Percentiles rank a stretch among this genome's conserved stretches.
These are phyloP conservation scores for Drosophila koepferae DNA, from an alignment of 2,888 invertebrate species.

Conservation along the genomic window DNA sequence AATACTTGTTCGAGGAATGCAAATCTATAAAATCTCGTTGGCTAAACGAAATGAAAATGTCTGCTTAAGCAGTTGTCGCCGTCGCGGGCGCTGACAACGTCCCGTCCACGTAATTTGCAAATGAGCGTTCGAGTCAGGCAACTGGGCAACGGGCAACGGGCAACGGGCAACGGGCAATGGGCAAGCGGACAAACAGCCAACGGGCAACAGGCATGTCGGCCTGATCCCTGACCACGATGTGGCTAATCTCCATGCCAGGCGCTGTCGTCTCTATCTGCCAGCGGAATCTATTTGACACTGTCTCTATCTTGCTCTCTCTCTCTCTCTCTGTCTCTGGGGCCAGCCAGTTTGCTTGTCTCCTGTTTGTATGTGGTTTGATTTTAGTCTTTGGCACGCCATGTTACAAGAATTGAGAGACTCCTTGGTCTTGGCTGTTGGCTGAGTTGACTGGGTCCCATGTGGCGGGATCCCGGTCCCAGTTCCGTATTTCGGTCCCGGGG, in stretches of 20 bases:
- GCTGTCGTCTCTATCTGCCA: slow-evolving; percentile 69
- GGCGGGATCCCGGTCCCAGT: slow-evolving; percentile 1
- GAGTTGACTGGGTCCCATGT: background rate
- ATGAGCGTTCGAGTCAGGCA: slow-evolving; percentile 49
- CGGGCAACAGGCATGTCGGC: slow-evolving; percentile 17
- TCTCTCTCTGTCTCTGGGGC: background rate
- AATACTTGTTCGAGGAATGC: slow-evolving; percentile 50
- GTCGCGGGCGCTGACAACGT: slow-evolving; percentile 62
- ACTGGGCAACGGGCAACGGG: background rate
- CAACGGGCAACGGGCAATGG: background rate
- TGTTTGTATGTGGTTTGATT: slow-evolving; percentile 65
- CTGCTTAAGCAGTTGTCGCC: slow-evolving; percentile 49
- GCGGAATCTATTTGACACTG: slow-evolving; percentile 79
- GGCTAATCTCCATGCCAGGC: slow-evolving; percentile 66
- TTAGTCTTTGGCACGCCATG: slow-evolving; percentile 67
- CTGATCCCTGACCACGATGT: slow-evolving; percentile 67
- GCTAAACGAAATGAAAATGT: slow-evolving; percentile 74
- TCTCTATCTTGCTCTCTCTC: background rate
- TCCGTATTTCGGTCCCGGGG: slow-evolving; percentile 26
- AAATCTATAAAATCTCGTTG: slow-evolving; percentile 76
- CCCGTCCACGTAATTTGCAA: slow-evolving; percentile 74
- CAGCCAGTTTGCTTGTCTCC: slow-evolving; percentile 37
- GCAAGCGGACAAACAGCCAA: too few species aligned
- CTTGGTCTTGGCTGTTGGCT: slow-evolving; percentile 8
- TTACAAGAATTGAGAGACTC: slow-evolving; percentile 27